Base-by-base conservation (phyloP, 2,797 vertebrate species). In the Coregonus sp. region DNA sequence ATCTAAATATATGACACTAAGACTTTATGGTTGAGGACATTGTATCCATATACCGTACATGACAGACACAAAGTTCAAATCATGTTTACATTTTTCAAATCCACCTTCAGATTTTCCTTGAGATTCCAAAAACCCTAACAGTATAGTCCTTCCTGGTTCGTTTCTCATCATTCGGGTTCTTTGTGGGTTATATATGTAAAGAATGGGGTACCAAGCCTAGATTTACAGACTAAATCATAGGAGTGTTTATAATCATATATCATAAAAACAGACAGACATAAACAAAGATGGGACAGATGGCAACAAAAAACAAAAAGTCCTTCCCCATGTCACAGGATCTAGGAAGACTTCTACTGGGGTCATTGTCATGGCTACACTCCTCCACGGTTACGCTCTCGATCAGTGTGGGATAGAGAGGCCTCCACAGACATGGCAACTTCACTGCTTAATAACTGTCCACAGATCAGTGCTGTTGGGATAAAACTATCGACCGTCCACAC, bases 191-290 rank as follows among this genome's bases (percentile, higher is more conserved):
- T 16, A 47, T 11, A 63, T 63, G 20, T 63, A 20, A 33, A 51
- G 54, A 72, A 65, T 31, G 9, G 56, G 75, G 31, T 86, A 80
- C 87, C 51, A 78, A 72, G 75, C 84, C 84, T 90, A 89, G 90
- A 91, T 91, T 89, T 76, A 85, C 82, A 86, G 79, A 88, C 84
- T 20, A 82, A 87, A 78, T 86, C 82, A 82, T 85, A 66, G 61
- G 86, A 87, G 83, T 89, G 88, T 92, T 90, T 90, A 89, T 85
- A 92, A 87, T 89, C 18, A 70, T 85, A 88, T 86, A 87, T 89
- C 89, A 91, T 88, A 76, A 92, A 93, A 90, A 90, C 87, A 88
- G 80, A 89, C 84, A 87, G 80, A 89, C 84, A 87, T 81, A 89
- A 63, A 90, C 89, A 90, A 91, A 80, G 77, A 89, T 82, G 9